phyloP scores from a whole-genome alignment of 2,797 vertebrate genomes.

The Chelonia mydas region DNA sequence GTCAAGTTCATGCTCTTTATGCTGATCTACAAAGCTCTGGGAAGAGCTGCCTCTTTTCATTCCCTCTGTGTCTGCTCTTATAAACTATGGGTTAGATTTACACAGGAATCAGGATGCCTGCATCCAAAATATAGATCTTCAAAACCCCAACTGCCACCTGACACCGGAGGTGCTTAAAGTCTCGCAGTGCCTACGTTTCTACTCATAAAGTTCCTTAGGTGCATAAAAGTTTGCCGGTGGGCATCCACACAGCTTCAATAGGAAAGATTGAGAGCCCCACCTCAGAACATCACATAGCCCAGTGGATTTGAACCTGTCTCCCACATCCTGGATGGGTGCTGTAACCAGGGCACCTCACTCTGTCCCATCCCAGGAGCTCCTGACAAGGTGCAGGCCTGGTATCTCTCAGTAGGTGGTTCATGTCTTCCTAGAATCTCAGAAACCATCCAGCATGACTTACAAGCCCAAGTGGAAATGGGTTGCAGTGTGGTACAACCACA shows the following conservation, averaged over 20 bases:
- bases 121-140: no score
- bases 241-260: no score
- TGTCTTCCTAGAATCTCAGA: background rate
- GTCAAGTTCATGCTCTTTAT: background rate
- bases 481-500: background rate
- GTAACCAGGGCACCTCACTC: background rate
- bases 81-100: background rate
- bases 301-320: background rate
- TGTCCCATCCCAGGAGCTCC: background rate
- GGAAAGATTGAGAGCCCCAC: no score
- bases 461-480: background rate
- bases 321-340: background rate
- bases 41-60: background rate
- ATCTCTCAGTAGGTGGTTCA: background rate
- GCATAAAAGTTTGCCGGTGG: no score
- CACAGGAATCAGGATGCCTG: background rate
- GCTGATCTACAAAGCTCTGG: no score
- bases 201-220: no score
- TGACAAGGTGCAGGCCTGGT: background rate
- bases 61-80: background rate
- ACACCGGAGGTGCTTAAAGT: background rate
- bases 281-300: no score
- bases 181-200: background rate
- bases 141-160: no score
- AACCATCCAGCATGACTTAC: background rate